Percentiles rank a stretch among this genome's conserved stretches.
phyloP scores from a whole-genome alignment of 2,113 vertebrate genomes.

The Rana temporaria region DNA sequence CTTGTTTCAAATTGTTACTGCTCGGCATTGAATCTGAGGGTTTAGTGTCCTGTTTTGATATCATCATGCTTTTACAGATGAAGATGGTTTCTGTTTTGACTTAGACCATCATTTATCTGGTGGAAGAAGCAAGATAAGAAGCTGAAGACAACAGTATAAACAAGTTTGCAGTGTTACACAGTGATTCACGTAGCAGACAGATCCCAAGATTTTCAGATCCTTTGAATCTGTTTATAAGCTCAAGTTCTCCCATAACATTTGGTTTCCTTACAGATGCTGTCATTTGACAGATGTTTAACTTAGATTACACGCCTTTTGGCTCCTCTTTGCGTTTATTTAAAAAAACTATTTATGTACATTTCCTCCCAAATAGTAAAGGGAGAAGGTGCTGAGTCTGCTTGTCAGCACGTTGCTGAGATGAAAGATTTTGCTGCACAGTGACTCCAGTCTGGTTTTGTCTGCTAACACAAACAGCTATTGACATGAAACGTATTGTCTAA shows the following conservation, averaged over 20 bases:
- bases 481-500: too few relatives aligned
- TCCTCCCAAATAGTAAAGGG: slow-evolving; percentile 22
- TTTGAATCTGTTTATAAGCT: background rate
- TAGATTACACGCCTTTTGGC: slow-evolving; percentile 16
- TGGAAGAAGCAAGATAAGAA: background rate
- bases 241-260: background rate
- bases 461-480: background rate
- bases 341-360: slow-evolving; percentile 9
- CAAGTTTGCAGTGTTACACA: background rate
- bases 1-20: too few relatives aligned
- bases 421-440: background rate
- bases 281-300: slow-evolving; percentile 10
- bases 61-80: too few relatives aligned
- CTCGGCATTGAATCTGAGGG: too few relatives aligned
- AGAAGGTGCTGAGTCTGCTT: background rate
- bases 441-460: slow-evolving; percentile 1
- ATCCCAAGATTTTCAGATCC: background rate
- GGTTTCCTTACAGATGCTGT: slow-evolving; percentile 18
- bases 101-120: too few relatives aligned
- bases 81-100: too few relatives aligned
- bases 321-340: background rate
- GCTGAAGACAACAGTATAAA: background rate
- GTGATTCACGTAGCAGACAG: background rate
- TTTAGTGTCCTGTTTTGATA: too few relatives aligned
- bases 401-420: background rate